These are phyloP conservation scores for Laothoe populi DNA, from an alignment of 2,888 invertebrate species.

Conservation along the genomic window DNA sequence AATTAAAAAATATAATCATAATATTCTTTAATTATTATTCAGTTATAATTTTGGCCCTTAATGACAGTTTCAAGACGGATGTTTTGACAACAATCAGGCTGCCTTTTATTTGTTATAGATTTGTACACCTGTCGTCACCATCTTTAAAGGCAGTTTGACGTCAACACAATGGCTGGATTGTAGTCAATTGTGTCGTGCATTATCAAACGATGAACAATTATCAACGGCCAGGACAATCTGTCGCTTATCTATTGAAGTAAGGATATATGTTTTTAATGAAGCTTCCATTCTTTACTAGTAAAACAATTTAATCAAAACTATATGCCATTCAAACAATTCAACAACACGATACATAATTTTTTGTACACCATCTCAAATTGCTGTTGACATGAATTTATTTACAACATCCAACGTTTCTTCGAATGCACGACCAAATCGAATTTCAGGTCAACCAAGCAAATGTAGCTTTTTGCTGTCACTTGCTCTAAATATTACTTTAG, in stretches of 20 bases:
- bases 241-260: background rate
- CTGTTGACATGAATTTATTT: no score
- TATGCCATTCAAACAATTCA: no score
- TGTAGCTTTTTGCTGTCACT: no score
- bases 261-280: background rate
- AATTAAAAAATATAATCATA: no score
- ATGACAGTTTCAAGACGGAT: constrained; percentile 15
- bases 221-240: background rate
- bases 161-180: constrained; percentile 22
- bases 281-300: no score
- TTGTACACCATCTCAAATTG: no score
- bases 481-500: no score
- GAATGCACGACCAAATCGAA: no score
- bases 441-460: no score
- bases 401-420: no score
- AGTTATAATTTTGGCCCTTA: background rate
- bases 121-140: background rate
- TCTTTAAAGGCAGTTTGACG: constrained; percentile 20
- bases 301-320: no score
- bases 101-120: constrained; percentile 4
- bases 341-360: no score
- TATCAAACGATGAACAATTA: constrained; percentile 11
- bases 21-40: background rate
- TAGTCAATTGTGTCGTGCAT: background rate
- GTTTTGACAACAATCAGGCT: constrained; percentile 4